Evolutionary conservation across 2,888 invertebrate genomes (phyloP).

Genomic region (Meghimatium bilineatum): DNA sequence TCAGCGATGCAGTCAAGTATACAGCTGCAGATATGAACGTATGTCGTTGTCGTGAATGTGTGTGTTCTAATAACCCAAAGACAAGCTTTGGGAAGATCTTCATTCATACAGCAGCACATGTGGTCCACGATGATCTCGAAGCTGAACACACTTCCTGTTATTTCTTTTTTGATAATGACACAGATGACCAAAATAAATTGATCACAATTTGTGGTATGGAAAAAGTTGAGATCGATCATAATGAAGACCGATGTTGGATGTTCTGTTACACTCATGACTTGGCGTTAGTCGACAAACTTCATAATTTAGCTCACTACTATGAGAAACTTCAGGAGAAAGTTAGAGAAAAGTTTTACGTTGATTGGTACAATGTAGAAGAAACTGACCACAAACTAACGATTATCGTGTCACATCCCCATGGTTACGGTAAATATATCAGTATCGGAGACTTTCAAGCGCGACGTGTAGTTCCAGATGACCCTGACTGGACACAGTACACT

Average conservation of each 20-base stretch:
- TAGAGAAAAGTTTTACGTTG: neutral
- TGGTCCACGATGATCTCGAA: neutral
- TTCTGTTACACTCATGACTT: neutral
- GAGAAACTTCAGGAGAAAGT: neutral
- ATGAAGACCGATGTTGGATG: neutral
- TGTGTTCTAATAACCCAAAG: neutral
- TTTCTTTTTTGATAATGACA: neutral
- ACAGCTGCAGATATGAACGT: neutral
- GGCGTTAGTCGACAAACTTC: neutral
- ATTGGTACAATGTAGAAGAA: neutral
- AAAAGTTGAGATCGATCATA: neutral
- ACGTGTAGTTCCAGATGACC: neutral
- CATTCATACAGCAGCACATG: neutral
- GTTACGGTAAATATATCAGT: neutral
- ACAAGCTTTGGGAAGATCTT: neutral
- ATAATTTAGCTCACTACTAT: neutral
- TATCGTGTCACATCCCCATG: conserved; percentile 22
- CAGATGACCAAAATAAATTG: neutral
- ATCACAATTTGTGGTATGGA: neutral
- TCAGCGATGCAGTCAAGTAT: neutral
- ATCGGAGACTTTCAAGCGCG: neutral
- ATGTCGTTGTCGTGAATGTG: neutral
- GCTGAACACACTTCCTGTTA: neutral
- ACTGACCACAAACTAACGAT: neutral
- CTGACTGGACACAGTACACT: neutral